These are phyloP conservation scores for Formica aserva DNA, from an alignment of 2,888 invertebrate species.

Conservation along the genomic window DNA sequence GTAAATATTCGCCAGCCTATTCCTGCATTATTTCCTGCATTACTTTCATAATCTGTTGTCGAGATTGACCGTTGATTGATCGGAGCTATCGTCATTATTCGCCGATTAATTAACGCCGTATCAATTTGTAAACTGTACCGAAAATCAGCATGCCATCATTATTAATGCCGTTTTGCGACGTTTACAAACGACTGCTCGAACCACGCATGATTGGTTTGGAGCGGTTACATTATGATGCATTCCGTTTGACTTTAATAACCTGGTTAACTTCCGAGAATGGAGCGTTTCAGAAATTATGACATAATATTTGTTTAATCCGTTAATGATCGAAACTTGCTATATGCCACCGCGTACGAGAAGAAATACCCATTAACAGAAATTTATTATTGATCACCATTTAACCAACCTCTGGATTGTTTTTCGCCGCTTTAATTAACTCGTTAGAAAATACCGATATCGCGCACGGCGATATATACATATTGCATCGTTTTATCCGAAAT, in stretches of 20 bases:
- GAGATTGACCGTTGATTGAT: not conserved
- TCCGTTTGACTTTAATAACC: slow-evolving; percentile 59
- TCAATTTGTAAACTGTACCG: slow-evolving; percentile 54
- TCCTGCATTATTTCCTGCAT: not conserved
- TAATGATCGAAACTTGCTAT: not conserved
- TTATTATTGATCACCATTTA: slow-evolving; percentile 52
- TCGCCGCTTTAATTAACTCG: slow-evolving; percentile 29
- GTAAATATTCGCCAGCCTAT: not conserved
- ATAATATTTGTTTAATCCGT: slow-evolving; percentile 49
- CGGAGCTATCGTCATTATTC: not conserved
- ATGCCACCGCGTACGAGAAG: not conserved
- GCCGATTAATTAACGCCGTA: not conserved
- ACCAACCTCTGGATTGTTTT: not conserved
- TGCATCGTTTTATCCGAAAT: not conserved
- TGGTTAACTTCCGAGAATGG: slow-evolving; percentile 50
- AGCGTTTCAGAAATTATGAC: not conserved
- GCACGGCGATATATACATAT: not conserved
- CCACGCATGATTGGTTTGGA: not conserved
- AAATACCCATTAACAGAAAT: slow-evolving; percentile 34
- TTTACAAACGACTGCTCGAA: slow-evolving; percentile 55
- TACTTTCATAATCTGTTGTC: not conserved
- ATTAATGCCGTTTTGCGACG: slow-evolving; percentile 61
- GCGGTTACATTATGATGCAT: slow-evolving; percentile 51
- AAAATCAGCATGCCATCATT: slow-evolving; percentile 61
- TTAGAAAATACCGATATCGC: slow-evolving; percentile 8